Conservation (phyloP, 2,888 invertebrate genomes). For the Synergus gifuensis region DNA sequence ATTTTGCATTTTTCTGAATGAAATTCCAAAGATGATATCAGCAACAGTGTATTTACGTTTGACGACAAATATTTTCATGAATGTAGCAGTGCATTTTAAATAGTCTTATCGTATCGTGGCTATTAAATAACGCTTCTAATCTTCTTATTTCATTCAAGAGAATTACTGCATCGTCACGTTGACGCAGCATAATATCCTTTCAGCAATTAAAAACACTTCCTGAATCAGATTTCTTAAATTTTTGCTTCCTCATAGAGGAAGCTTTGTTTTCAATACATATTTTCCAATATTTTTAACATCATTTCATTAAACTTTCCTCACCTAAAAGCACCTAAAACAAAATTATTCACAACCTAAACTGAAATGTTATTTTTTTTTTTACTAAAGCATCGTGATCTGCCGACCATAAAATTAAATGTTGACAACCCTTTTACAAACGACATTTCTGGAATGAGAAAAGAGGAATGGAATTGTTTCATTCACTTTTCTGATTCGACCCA, state of each 20-base stretch:
- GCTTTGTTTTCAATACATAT: too few relatives aligned
- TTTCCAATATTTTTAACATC: too few relatives aligned
- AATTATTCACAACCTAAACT: background rate
- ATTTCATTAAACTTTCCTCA: too few relatives aligned
- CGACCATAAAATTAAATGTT: background rate
- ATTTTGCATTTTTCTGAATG: constrained; percentile 9
- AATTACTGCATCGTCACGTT: constrained; percentile 15
- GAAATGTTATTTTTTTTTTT: background rate
- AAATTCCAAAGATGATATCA: constrained; percentile 13
- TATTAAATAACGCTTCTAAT: background rate
- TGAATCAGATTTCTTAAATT: background rate
- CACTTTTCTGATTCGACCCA: constrained; percentile 11
- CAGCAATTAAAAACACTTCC: background rate
- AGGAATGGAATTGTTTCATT: constrained; percentile 24
- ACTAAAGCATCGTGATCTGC: background rate
- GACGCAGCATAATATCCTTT: background rate
- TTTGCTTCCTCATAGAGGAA: too few relatives aligned
- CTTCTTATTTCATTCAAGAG: constrained; percentile 36
- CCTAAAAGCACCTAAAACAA: background rate
- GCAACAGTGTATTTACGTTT: constrained; percentile 22
- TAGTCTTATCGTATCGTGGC: constrained; percentile 18
- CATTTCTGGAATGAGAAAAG: background rate
- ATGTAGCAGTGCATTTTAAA: constrained; percentile 14
- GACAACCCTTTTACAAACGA: background rate
- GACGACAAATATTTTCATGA: constrained; percentile 23